These are phyloP conservation scores for Steromphala cineraria DNA, from an alignment of 2,888 invertebrate species.

Conservation along the genomic window DNA sequence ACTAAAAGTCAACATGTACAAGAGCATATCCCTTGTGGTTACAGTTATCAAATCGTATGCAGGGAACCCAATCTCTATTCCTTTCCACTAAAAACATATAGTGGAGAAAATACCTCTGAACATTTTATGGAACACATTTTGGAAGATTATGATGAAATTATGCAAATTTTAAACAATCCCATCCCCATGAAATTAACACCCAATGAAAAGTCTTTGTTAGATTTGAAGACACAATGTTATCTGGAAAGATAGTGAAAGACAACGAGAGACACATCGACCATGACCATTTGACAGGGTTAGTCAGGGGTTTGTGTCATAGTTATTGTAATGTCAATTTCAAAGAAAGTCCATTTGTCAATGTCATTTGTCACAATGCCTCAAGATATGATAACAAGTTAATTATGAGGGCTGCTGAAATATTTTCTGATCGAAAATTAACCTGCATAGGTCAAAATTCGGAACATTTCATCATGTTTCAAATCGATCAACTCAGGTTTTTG, in stretches of 20 bases:
- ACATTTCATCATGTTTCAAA: neutral
- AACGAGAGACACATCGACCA: neutral
- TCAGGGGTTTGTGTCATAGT: neutral
- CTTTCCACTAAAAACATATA: neutral
- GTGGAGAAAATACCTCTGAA: neutral
- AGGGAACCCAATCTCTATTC: neutral
- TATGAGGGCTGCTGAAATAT: too few relatives aligned
- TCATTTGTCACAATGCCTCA: neutral
- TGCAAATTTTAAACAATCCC: neutral
- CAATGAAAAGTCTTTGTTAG: neutral
- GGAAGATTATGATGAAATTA: neutral
- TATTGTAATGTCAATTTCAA: neutral
- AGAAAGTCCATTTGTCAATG: neutral
- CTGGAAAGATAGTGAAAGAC: neutral
- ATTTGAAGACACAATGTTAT: neutral
- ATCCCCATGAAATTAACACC: neutral
- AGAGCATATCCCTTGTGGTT: neutral
- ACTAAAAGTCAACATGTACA: neutral
- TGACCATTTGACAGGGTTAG: neutral
- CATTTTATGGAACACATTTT: neutral
- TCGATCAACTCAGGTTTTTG: neutral
- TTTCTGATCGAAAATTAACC: neutral
- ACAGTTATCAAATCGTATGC: too few relatives aligned
- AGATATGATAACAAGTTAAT: neutral
- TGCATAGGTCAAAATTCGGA: neutral